These are phyloP conservation scores for Stenodera caucasica DNA, from an alignment of 2,888 invertebrate species.

Conservation along the genomic window DNA sequence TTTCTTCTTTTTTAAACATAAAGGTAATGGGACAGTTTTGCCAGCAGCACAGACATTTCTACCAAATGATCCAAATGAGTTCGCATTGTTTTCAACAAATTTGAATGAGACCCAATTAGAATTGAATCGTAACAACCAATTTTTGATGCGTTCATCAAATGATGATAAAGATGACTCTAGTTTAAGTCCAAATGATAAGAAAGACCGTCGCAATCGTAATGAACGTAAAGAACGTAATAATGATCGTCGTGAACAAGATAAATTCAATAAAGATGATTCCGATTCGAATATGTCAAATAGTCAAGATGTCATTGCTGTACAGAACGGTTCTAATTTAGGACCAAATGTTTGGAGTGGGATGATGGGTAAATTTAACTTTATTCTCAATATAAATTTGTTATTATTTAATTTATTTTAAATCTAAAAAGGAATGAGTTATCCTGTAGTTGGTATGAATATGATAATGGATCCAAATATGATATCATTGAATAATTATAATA, in stretches of 20 bases:
- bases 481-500: conserved; percentile 58
- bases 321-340: conserved; percentile 42
- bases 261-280: conserved; percentile 51
- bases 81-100: conserved; percentile 37
- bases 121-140: conserved; percentile 65
- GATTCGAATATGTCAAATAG: conserved; percentile 54
- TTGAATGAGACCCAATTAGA: conserved; percentile 65
- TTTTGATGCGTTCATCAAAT: conserved; percentile 55
- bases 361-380: conserved; percentile 42
- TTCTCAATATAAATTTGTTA: conserved; percentile 1
- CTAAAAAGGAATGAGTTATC: conserved; percentile 55
- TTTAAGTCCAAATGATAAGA: conserved; percentile 49
- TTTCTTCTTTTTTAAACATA: background rate
- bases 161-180: conserved; percentile 55
- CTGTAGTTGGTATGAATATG: conserved; percentile 62
- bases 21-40: conserved; percentile 29
- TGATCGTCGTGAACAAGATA: conserved; percentile 55
- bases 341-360: conserved; percentile 53
- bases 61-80: conserved; percentile 27
- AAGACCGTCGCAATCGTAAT: conserved; percentile 31
- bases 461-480: conserved; percentile 69
- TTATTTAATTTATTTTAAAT: conserved; percentile 16
- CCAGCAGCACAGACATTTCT: conserved; percentile 17
- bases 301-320: conserved; percentile 44
- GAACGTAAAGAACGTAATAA: conserved; percentile 32